phyloP scores from a whole-genome alignment of 2,797 vertebrate species.

The Silurus aristotelis region DNA sequence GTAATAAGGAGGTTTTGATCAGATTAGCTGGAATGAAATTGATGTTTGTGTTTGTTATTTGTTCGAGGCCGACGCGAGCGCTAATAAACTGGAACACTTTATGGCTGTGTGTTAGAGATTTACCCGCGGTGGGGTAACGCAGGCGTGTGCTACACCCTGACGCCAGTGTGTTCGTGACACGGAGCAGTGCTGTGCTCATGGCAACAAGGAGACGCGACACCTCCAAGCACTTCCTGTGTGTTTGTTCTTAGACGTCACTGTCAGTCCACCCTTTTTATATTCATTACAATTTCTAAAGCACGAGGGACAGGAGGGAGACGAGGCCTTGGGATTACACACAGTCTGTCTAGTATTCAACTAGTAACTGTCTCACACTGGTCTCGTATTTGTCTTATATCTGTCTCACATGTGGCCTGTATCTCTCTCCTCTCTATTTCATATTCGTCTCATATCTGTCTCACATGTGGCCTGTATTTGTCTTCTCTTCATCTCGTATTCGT shows the following conservation, averaged over 20 bases:
- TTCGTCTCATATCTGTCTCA: not conserved
- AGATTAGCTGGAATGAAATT: slow-evolving; percentile 7
- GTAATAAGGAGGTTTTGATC: slow-evolving; percentile 5
- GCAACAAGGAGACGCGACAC: not conserved
- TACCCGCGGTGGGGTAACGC: not conserved
- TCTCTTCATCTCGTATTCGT: too few species aligned
- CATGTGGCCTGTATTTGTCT: not conserved
- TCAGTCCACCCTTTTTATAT: not conserved
- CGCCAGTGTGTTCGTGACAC: not conserved
- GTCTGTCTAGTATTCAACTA: too few species aligned
- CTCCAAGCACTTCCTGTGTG: not conserved
- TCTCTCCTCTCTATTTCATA: too few species aligned
- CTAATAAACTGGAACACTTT: slow-evolving; percentile 2
- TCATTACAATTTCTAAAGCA: not conserved
- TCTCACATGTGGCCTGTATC: too few species aligned
- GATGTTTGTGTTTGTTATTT: slow-evolving; percentile 15
- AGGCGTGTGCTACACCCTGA: not conserved
- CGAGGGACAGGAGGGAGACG: not conserved
- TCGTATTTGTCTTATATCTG: not conserved
- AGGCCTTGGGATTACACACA: not conserved
- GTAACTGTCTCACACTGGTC: too few species aligned
- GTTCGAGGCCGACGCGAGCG: not conserved
- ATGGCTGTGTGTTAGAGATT: not conserved
- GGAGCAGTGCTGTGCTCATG: not conserved
- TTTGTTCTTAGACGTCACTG: not conserved